These are phyloP conservation scores for Arge pagana DNA, from an alignment of 2,888 invertebrate genomes.

Conservation along the genomic window DNA sequence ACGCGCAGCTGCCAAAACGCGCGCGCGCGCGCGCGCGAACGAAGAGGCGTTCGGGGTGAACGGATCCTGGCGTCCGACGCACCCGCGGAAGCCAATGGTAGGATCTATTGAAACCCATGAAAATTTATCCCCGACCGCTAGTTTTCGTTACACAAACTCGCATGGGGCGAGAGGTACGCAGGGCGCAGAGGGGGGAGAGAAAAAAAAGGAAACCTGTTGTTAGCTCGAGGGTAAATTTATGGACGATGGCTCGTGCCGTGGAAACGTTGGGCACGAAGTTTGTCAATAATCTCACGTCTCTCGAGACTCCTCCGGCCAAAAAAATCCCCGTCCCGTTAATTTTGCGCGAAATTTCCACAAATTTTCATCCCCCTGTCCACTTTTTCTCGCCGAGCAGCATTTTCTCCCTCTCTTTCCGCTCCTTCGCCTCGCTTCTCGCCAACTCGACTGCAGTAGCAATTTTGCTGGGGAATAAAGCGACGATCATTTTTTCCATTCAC, in stretches of 20 bases:
- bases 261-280: no score
- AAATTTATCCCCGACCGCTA: constrained; percentile 5
- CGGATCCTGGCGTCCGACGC: constrained; percentile 3
- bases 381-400: no score
- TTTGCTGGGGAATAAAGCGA: no score
- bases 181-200: not conserved
- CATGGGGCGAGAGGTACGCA: not conserved
- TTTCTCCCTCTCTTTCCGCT: no score
- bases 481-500: no score
- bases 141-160: not conserved
- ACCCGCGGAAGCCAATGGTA: constrained; percentile 16
- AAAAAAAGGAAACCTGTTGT: constrained; percentile 5
- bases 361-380: no score
- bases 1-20: constrained; percentile 18
- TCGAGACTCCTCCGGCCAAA: no score
- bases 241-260: constrained; percentile 1
- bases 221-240: not conserved
- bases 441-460: no score
- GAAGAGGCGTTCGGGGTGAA: constrained; percentile 11
- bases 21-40: constrained; percentile 15
- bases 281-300: no score
- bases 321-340: no score
- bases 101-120: constrained; percentile 7
- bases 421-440: no score
- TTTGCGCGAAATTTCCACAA: no score